Base-by-base conservation (phyloP, 2,888 invertebrate species). In the Melangyna quadrimaculata region DNA sequence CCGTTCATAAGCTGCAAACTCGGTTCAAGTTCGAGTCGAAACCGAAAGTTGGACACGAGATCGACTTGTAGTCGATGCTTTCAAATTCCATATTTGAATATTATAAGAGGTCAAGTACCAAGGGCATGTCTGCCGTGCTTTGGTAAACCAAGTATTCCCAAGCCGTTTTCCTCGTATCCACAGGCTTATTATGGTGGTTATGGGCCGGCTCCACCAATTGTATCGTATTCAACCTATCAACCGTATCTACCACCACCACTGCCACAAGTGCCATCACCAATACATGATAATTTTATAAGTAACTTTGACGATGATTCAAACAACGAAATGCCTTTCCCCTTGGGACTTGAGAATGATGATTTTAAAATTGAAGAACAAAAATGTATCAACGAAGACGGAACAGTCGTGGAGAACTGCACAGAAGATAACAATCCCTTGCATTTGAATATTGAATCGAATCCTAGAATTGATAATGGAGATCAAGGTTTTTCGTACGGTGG, bases 281-380 rank as follows among this genome's bases (percentile, higher is more conserved):
- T 32, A 40, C 19, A 37, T 22, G 22, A 24, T n/a, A 45, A 65
- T 14, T 17, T 22, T 27, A 57, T n/a, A 3, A 51, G 57, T 14
- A 22, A 7, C 19, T 57, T 32, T 35, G 3, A 12, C 4, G 55
- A 55, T 10, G 40, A 17, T 8, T n/a, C 2, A 12, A 43, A 57
- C 19, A 43, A 57, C 19, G 77, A 73, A 10, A 17, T 71, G 4
- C 29, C 55, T 1, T 32, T 17, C 12, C 6, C 29, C 29, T 2
- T 17, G 55, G 55, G 32, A 12, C 14, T 27, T 1, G 79, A 48
- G 8, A 59, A 43, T 37, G 87, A 77, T 40, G 87, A 77, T 6
- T 89, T 88, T 88, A 72, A 75, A 19, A 7, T 89, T 5, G 88
- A 89, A 10, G 70, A 88, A 3, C 78, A 79, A 4, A 89, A 90